A percentile compares a stretch with the other conserved stretches of the same genome.
Evolutionary conservation across 2,113 vertebrate genomes (phyloP).

Genomic region (Psilopsiagon aymara): DNA sequence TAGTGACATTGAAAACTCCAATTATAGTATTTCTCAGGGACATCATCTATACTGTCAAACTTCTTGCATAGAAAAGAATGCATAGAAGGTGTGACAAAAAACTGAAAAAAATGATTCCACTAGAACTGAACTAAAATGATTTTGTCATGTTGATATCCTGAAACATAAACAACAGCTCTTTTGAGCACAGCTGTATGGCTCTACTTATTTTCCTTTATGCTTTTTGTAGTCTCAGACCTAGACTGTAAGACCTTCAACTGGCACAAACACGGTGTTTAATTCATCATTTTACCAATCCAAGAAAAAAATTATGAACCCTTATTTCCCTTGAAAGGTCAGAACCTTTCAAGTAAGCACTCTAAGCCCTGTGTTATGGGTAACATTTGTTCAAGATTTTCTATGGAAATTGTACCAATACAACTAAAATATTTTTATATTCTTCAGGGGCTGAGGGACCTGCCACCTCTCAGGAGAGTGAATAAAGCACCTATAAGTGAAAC

Average conservation of each 20-base stretch:
- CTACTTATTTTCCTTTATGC: background rate
- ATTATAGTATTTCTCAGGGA: background rate
- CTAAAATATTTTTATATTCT: background rate
- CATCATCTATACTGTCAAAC: background rate
- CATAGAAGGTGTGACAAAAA: background rate
- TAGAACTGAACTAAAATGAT: background rate
- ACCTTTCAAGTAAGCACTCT: background rate
- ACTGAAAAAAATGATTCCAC: background rate
- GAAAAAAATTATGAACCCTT: background rate
- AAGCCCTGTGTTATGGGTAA: background rate
- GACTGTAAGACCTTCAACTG: background rate
- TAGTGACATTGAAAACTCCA: background rate
- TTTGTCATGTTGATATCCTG: background rate
- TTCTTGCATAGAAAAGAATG: background rate
- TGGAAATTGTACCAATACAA: background rate
- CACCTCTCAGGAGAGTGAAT: background rate
- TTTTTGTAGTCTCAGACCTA: background rate
- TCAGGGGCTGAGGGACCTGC: background rate
- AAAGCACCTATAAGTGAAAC: background rate
- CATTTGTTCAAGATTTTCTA: background rate
- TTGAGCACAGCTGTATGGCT: background rate
- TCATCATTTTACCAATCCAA: background rate
- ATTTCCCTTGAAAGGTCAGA: background rate
- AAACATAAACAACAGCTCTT: background rate
- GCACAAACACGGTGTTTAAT: background rate